Evolutionary conservation across 1,140 invertebrate species (phyloP), one percentile per base, ranked within the genome.

Genomic region (Drosophila grimshawi): DNA sequence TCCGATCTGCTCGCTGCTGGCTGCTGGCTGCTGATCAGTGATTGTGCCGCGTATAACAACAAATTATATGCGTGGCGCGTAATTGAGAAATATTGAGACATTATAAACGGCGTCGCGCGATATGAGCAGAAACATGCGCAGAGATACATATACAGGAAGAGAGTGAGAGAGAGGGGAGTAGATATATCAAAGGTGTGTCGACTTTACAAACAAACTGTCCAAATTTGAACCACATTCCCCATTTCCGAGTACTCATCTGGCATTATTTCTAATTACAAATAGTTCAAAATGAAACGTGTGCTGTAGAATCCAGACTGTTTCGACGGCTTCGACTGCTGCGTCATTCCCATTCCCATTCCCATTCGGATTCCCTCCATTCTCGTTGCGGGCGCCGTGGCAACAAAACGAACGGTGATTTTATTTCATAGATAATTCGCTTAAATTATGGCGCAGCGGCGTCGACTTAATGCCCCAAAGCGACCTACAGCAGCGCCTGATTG

Each of bases 391-490:
- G 78, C 67, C 64, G 55, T 19, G 61, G 72, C 67, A 67, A 56
- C 60, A 63, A 79, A 89, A 76, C 59, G 64, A 68, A 67, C 89
- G 80, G 67, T 91, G 88, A 91, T 91, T 91, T 85, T 78, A 75
- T 91, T 91, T 91, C 83, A 85, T 88, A 91, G 83, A 91, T 91
- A 91, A 91, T 89, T 78, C 85, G 83, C 89, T 89, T 91, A 91
- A 91, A 91, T 91, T 91, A 91, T 91, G 85, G 83, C 88, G 86
- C 81, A 81, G 73, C 78, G 49, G 73, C 86, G 73, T 72, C 76
- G 64, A 53, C 66, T 78, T 59, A 78, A 88, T 80, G 85, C 76
- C 85, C 83, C 83, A 80, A 33, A 89, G 85, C 85, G 85, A 89
- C 85, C 85, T 89, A 89, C 85, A 89, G 85, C 85, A 89, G 78